phyloP scores from a whole-genome alignment of 2,797 vertebrate genomes.

The Catamblyrhynchus diadema region DNA sequence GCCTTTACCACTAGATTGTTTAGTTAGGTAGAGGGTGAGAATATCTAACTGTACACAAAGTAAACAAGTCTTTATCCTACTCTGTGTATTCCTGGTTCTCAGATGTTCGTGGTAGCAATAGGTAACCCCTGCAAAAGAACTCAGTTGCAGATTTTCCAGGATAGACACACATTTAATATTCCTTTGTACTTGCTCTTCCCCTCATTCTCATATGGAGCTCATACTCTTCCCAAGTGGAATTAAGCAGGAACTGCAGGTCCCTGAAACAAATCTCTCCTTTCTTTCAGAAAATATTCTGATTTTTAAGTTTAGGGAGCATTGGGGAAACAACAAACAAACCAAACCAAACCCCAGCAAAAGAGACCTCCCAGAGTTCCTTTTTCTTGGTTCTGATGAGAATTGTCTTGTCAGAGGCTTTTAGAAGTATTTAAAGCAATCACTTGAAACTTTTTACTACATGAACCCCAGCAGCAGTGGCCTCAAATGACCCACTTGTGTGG shows the following conservation, averaged over 20 bases:
- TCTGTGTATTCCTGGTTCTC: background rate
- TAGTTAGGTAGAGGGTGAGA: background rate
- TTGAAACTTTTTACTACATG: background rate
- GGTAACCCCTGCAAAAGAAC: background rate
- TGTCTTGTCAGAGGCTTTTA: background rate
- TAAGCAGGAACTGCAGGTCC: background rate
- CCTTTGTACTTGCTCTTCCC: background rate
- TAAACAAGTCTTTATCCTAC: background rate
- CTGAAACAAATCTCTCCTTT: background rate
- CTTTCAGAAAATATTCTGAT: background rate
- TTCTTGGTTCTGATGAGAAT: background rate
- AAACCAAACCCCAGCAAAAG: background rate
- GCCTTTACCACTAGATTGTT: background rate
- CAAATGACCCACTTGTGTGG: background rate
- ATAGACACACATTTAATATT: background rate
- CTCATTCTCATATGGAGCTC: background rate
- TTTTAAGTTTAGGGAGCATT: background rate
- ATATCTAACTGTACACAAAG: constrained; percentile 58
- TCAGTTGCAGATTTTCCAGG: background rate
- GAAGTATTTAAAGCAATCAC: background rate
- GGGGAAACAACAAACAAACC: background rate
- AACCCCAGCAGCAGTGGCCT: background rate
- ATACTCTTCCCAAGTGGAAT: background rate
- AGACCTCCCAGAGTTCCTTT: background rate
- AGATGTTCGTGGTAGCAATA: background rate